Evolutionary conservation across 2,113 vertebrate species (phyloP), one percentile per base, ranked within the genome.

Genomic region (Tursiops truncatus): DNA sequence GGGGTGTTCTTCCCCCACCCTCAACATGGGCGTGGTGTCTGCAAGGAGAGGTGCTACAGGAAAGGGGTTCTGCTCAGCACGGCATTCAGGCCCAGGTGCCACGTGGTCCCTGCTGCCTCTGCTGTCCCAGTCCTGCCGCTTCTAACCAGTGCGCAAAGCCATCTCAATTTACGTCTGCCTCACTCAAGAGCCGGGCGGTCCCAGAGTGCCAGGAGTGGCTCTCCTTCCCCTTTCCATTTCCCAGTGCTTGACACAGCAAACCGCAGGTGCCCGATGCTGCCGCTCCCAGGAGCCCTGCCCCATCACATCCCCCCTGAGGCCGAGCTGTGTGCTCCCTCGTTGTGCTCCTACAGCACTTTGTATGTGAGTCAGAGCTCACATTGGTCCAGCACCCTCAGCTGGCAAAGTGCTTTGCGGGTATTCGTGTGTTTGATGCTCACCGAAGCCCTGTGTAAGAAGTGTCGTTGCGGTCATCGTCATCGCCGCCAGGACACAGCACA

Each of bases 371-470:
- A 41, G 67, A 12, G 65, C 56, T 63, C 63, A 12, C 0, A 1
- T 1, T 1, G 23, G 28, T 9, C 6, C 0, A 10, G 53, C 13
- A 7, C 15, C 60, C 62, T 70, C 58, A 6, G 56, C 0, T 14
- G 20, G 41, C 70, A 58, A 53, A 41, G 91, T 23, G 38, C 13
- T 63, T 25, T 3, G 23, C 50, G 5, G 10, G 7, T 76, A 44
- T 36, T 25, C 8, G 12, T 3, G 68, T 14, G 33, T 8, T 15
- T 18, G 58, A 36, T 25, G 44, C 50, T 80, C 62, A 38, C 13
- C 33, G 6, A 44, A 89, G 67, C 86, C 83, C 23, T 26, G 23
- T 67, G 89, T 50, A 44, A 79, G 50, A 73, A 67, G 41, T 38
- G 70, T 74, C 76, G 4, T 7, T 28, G 1, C 17, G 12, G 18